Base-by-base conservation (phyloP, 2,888 invertebrate species). In the Anticlea derivata region DNA sequence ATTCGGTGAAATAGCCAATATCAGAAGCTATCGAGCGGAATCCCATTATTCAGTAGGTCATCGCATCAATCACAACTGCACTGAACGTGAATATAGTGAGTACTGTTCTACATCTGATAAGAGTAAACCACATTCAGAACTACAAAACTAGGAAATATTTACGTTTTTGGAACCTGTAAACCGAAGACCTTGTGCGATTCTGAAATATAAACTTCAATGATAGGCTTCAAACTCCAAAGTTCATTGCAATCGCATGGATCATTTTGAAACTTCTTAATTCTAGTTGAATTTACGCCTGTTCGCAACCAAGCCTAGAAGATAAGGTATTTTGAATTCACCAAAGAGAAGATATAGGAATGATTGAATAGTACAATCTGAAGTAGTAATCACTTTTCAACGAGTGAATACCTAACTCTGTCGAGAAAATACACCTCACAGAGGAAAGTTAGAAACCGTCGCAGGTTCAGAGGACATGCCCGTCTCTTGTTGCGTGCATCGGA, bases 1-100 rank as follows among this genome's bases (percentile, higher is more conserved):
- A 29, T 54, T 52, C n/a, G 26, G 33, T 26, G 41, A 31, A 52
- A 54, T 27, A 37, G 45, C 29, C 55, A 53, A 59, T 61, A 55
- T 40, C 37, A 20, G 47, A 30, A 11, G 46, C 26, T 24, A 47
- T 52, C 27, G 45, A 40, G 22, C 26, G 39, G n/a, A 43, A 43
- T 29, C 27, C 40, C 23, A 46, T 50, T 37, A 44, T 44, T 33
- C 22, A 43, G 13, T 31, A 20, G 26, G 49, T 24, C 34, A 35
- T 35, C 40, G 31, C 34, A 35, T 35, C 40, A 37, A 2, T 22
- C 12, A 12, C 31, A 26, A 38, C 17, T 26, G 31, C 26, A 33
- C 37, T 26, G 17, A 11, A 26, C 20, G 11, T 33, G 8, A 24
- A 30, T n/a, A 37, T 30, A 23, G 4, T 3, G 4, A 17, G 2